Base-by-base conservation (phyloP, 2,888 invertebrate species). In the Bibio marci region DNA sequence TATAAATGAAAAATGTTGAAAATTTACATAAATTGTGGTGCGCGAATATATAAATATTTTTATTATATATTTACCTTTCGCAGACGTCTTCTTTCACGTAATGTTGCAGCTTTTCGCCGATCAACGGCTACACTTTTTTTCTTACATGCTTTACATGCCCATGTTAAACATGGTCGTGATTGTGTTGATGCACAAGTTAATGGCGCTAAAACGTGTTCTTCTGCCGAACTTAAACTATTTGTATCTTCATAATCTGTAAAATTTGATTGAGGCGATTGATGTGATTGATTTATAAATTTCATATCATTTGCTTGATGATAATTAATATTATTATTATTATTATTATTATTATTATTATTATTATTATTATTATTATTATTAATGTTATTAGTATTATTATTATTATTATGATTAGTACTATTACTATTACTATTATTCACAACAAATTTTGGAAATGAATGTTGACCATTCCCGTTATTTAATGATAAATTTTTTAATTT, bases 131-230 rank as follows among this genome's bases (percentile, higher is more conserved):
- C 90, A 13, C 85, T 90, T 65, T 94, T 92, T 65, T 90, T 80
- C 62, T 94, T 94, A 64, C 94, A 94, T 1, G 92, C 91, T 56
- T 94, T 94, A 62, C 95, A 95, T 3, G 94, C 94, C 94, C 94
- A 95, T 11, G 92, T 74, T 30, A 95, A 67, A 53, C 94, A 95
- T 44, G 85, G 73, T 44, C 86, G 4, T 4, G 53, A 53, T 44
- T 57, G 59, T 4, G 59, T 55, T 43, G 60, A 52, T 50, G 68
- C 55, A 55, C 69, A 58, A 48, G 60, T 51, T 49, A 62, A 48
- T 43, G 69, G 58, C 33, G 64, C 55, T 47, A 62, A 47, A 27
- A 62, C 62, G 48, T 62, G 62, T 44, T 62, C 60, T 46, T 62
- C 61, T 22, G 22, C 8, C 3, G 57, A 55, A 27, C 60, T 60